These are phyloP conservation scores for Acanthosepion lycidas DNA, from an alignment of 2,888 invertebrate genomes.

Conservation along the genomic window DNA sequence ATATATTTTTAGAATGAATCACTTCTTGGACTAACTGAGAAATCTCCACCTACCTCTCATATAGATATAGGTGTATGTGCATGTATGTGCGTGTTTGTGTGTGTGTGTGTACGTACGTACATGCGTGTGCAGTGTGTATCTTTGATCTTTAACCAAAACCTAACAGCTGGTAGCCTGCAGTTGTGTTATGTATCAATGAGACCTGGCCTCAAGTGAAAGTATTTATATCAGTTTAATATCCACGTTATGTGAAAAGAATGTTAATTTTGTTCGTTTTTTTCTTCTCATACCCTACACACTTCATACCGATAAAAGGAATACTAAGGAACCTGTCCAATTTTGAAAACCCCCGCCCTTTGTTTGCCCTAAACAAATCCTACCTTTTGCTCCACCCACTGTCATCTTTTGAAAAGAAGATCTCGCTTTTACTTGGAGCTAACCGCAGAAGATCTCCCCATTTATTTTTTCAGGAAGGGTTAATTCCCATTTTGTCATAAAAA, in stretches of 20 bases:
- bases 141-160: neutral
- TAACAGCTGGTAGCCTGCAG: neutral
- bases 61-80: too few species aligned
- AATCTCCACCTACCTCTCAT: too few species aligned
- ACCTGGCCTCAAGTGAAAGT: neutral
- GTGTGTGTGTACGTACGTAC: neutral
- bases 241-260: neutral
- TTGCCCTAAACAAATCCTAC: neutral
- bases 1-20: too few species aligned
- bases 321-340: neutral
- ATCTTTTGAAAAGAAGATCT: neutral
- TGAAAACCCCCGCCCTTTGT: accelerated
- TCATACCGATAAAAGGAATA: neutral
- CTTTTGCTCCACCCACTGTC: neutral
- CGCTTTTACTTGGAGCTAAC: neutral
- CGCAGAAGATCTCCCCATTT: neutral
- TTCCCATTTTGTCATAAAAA: neutral
- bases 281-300: neutral
- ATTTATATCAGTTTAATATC: neutral
- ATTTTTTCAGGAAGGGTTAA: neutral
- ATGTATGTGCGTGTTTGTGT: neutral
- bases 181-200: neutral
- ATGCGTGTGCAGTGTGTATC: neutral
- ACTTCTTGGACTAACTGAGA: too few species aligned
- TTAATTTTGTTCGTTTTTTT: neutral